Percentiles rank a stretch among this genome's conserved stretches.
phyloP scores from a whole-genome alignment of 2,888 invertebrate genomes.

The Papilio protenor region DNA sequence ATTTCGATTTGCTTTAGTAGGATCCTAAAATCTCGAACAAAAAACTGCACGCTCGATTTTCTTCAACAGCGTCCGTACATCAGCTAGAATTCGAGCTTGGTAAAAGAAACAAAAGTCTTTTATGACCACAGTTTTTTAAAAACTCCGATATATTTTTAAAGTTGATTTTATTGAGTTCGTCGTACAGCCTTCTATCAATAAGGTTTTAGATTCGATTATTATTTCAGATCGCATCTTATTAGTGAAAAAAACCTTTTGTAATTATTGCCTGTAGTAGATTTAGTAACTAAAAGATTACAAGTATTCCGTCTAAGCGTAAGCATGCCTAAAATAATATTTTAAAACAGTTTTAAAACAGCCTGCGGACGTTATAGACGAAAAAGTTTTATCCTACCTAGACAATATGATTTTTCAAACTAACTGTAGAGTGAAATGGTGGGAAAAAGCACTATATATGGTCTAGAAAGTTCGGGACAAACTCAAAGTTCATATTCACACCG shows the following conservation, averaged over 20 bases:
- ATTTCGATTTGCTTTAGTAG: background rate
- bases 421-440: constrained; percentile 1
- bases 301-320: background rate
- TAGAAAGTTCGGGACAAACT: constrained; percentile 29
- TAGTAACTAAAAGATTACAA: background rate
- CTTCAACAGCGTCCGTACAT: constrained; percentile 8
- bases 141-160: background rate
- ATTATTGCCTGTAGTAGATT: background rate
- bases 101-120: background rate
- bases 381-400: constrained; percentile 8
- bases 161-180: background rate
- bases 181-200: background rate
- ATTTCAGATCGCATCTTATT: background rate
- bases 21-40: background rate
- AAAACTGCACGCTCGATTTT: constrained; percentile 10
- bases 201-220: background rate
- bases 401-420: constrained; percentile 24
- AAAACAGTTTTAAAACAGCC: background rate
- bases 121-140: background rate
- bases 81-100: constrained; percentile 9
- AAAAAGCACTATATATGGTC: background rate
- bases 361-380: background rate
- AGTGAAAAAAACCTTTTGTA: background rate
- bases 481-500: constrained; percentile 33
- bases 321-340: too few species aligned